These are phyloP conservation scores for Norana najaformis DNA, from an alignment of 2,888 invertebrate genomes.

Conservation along the genomic window DNA sequence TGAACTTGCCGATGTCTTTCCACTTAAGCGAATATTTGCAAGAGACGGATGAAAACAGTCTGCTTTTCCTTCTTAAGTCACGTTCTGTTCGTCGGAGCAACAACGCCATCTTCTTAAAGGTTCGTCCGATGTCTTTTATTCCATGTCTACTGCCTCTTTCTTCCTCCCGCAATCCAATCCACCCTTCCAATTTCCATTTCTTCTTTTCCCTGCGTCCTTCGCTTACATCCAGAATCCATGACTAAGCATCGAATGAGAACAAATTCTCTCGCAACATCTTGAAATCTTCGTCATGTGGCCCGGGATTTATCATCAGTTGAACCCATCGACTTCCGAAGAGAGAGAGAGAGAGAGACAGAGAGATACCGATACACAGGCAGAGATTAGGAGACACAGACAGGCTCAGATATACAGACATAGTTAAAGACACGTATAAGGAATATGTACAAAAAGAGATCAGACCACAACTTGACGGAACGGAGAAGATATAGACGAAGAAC, in stretches of 20 bases:
- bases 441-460: not conserved
- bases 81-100: not conserved
- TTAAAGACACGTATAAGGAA: too few species aligned
- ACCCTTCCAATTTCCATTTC: not conserved
- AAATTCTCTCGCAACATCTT: not conserved
- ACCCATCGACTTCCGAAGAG: not conserved
- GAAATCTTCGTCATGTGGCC: not conserved
- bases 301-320: not conserved
- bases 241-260: not conserved
- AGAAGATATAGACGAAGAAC: not conserved
- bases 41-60: not conserved
- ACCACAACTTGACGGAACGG: not conserved
- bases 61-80: not conserved
- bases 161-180: not conserved
- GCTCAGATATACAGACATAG: too few species aligned
- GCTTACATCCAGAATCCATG: not conserved
- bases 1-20: too few species aligned
- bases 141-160: not conserved
- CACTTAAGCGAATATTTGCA: not conserved
- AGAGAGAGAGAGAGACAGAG: not conserved
- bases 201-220: not conserved
- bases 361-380: not conserved
- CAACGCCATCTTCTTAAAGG: not conserved
- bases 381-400: not conserved
- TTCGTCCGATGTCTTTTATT: not conserved